These are phyloP conservation scores for Cricetomys ansorgei DNA, from an alignment of 2,113 vertebrate species.

Conservation along the genomic window DNA sequence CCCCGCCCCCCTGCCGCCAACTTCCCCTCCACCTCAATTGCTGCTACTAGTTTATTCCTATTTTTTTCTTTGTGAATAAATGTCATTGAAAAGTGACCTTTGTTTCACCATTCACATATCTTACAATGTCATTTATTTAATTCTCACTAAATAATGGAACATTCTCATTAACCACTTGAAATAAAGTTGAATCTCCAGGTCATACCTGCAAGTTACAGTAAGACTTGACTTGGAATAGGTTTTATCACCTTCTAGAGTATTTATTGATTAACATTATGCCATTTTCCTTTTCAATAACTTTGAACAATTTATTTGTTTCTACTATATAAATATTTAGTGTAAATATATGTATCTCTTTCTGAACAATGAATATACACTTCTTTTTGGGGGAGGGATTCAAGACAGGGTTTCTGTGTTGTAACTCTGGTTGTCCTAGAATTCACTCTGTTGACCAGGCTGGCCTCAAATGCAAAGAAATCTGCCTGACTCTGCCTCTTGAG, in stretches of 20 bases:
- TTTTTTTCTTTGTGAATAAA: neutral
- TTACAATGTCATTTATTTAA: neutral
- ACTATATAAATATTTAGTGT: neutral
- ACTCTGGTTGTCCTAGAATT: too few relatives aligned
- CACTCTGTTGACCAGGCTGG: too few relatives aligned
- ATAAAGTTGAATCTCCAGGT: neutral
- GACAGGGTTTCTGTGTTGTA: too few relatives aligned
- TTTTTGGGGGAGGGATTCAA: too few relatives aligned
- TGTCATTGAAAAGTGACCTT: neutral
- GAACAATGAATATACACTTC: neutral
- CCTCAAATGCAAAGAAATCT: too few relatives aligned
- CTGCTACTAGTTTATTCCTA: neutral
- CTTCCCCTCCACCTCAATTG: too few relatives aligned
- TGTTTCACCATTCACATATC: neutral
- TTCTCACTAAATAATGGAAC: neutral
- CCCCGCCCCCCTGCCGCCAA: neutral
- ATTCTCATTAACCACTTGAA: neutral
- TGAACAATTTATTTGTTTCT: neutral
- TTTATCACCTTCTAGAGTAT: neutral
- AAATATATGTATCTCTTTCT: neutral
- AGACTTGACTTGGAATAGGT: neutral
- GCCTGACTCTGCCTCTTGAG: too few relatives aligned
- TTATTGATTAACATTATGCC: neutral
- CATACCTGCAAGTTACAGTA: neutral
- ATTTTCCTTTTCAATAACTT: neutral